Conservation (phyloP, 2,888 invertebrate species). For the Yponomeuta cagnagella region DNA sequence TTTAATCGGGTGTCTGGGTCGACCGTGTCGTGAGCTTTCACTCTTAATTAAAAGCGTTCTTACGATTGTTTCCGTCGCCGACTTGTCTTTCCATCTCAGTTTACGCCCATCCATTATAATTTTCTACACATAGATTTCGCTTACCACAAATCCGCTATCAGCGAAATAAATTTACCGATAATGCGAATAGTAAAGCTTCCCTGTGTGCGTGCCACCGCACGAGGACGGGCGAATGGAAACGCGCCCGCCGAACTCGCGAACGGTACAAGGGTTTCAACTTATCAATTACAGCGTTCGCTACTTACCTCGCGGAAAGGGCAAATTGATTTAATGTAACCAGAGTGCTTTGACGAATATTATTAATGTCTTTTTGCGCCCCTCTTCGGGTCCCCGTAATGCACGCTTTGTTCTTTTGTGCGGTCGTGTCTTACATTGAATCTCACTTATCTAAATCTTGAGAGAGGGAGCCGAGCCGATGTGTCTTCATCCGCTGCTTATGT, state of each 20-base stretch:
- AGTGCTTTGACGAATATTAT: slow-evolving; percentile 77
- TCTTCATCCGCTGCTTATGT: slow-evolving; percentile 9
- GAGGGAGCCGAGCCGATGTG: slow-evolving; percentile 22
- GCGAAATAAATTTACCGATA: slow-evolving; percentile 6
- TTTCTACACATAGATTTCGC: not conserved
- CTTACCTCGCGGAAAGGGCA: slow-evolving; percentile 76
- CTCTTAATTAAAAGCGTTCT: slow-evolving; percentile 29
- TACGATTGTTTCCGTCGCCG: slow-evolving; percentile 20
- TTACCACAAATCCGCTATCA: not conserved
- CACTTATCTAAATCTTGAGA: slow-evolving; percentile 56
- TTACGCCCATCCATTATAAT: not conserved
- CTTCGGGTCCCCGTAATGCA: slow-evolving; percentile 57
- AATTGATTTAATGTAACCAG: slow-evolving; percentile 77
- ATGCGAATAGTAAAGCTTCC: not conserved
- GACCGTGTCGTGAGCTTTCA: slow-evolving; percentile 29
- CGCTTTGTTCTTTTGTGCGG: slow-evolving; percentile 70
- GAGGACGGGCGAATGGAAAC: slow-evolving; percentile 4
- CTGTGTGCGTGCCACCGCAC: slow-evolving; percentile 10
- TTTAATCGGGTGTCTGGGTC: slow-evolving; percentile 26
- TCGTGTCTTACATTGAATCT: slow-evolving; percentile 67
- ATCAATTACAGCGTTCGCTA: slow-evolving; percentile 76
- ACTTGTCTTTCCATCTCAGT: slow-evolving; percentile 15
- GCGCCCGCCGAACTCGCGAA: slow-evolving; percentile 48
- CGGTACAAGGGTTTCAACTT: slow-evolving; percentile 76
- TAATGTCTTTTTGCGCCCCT: slow-evolving; percentile 74